Conservation (phyloP, 2,797 vertebrate species). For the Chromis chromis region DNA sequence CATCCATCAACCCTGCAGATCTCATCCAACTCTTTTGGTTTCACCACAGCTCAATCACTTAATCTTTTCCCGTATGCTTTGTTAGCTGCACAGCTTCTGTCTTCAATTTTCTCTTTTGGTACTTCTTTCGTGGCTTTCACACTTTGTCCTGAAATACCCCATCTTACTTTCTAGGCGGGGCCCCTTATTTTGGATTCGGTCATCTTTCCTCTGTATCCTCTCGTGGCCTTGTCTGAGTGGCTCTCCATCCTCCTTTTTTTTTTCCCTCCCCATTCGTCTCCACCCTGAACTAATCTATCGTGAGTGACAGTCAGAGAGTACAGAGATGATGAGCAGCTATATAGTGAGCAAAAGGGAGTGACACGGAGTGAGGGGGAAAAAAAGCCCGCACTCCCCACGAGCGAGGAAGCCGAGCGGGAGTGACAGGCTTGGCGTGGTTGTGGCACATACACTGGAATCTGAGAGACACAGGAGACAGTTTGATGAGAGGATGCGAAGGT, state of each 20-base stretch:
- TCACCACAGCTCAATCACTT: background rate
- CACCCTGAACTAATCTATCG: constrained; percentile 64
- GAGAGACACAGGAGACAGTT: constrained; percentile 44
- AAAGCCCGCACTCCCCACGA: constrained; percentile 16
- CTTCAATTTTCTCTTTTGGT: background rate
- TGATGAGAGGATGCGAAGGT: constrained; percentile 46
- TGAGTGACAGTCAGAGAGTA: constrained; percentile 68
- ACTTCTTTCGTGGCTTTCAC: background rate
- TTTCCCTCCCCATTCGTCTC: constrained; percentile 14
- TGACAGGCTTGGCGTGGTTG: constrained; percentile 44
- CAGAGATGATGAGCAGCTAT: constrained; percentile 47
- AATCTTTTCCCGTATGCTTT: background rate
- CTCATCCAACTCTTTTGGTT: constrained; percentile 2
- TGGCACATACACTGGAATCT: constrained; percentile 26
- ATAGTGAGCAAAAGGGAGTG: constrained; percentile 21
- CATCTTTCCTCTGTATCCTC: background rate
- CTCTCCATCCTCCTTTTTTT: background rate
- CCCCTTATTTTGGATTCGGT: constrained; percentile 1
- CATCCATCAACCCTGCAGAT: constrained; percentile 32
- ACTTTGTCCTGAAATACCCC: background rate
- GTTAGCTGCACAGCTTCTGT: no score
- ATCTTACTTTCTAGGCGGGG: background rate
- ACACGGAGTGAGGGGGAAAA: constrained; percentile 2
- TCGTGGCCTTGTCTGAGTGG: constrained; percentile 15
- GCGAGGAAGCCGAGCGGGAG: constrained; percentile 24